Evolutionary conservation across 1,140 invertebrate genomes (phyloP).

Genomic region (Hyles euphorbiae): DNA sequence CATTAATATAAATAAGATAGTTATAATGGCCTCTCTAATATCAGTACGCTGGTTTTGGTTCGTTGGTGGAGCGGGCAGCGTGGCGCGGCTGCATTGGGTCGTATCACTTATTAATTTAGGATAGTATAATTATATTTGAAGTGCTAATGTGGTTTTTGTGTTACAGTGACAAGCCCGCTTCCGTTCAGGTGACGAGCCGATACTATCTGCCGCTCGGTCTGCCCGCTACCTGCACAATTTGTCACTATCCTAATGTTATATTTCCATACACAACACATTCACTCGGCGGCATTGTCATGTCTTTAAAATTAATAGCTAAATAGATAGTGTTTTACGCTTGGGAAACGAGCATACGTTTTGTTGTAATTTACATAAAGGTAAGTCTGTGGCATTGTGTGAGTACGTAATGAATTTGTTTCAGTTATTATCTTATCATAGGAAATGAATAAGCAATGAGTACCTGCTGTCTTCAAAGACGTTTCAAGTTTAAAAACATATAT

Average conservation of each 20-base stretch:
- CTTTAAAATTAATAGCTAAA: slow-evolving; percentile 47
- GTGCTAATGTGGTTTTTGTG: slow-evolving; percentile 67
- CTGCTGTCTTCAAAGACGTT: background rate
- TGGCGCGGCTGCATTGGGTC: too few relatives aligned
- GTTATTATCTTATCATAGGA: slow-evolving; percentile 35
- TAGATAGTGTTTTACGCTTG: slow-evolving; percentile 39
- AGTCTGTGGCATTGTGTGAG: slow-evolving; percentile 18
- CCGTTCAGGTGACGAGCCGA: slow-evolving; percentile 66
- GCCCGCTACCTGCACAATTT: slow-evolving; percentile 36
- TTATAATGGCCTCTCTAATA: background rate
- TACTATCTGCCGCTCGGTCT: slow-evolving; percentile 36
- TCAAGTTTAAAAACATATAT: slow-evolving; percentile 1
- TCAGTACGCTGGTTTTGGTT: too few relatives aligned
- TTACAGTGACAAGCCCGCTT: slow-evolving; percentile 38
- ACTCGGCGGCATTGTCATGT: slow-evolving; percentile 29
- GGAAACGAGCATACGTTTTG: slow-evolving; percentile 37
- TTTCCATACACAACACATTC: slow-evolving; percentile 34
- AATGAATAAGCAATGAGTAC: slow-evolving; percentile 23
- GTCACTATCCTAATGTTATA: slow-evolving; percentile 41
- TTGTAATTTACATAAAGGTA: slow-evolving; percentile 49
- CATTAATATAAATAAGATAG: slow-evolving; percentile 2
- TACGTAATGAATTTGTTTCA: slow-evolving; percentile 34
- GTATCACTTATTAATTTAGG: too few relatives aligned
- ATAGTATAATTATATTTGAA: slow-evolving; percentile 47
- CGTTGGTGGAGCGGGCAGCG: too few relatives aligned